These are phyloP conservation scores for Channa argus DNA, from an alignment of 2,113 vertebrate species.

Conservation along the genomic window DNA sequence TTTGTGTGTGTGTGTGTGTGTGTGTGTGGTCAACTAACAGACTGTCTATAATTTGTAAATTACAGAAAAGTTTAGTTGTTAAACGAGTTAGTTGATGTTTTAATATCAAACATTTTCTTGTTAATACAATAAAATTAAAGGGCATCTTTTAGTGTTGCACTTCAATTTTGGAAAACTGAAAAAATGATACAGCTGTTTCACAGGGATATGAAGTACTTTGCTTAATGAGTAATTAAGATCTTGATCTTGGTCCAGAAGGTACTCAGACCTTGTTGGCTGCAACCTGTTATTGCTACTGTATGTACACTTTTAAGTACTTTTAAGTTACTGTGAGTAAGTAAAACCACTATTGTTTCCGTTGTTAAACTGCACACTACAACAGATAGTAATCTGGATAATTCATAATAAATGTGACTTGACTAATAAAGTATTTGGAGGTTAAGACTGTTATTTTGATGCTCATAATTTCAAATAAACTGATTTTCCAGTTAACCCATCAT, in stretches of 20 bases:
- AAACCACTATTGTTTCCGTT: background rate
- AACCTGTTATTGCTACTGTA: background rate
- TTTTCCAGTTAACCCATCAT: slow-evolving; percentile 18
- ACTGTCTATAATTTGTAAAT: too few relatives aligned
- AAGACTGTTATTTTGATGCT: background rate
- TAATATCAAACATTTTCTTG: too few relatives aligned
- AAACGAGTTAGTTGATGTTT: too few relatives aligned
- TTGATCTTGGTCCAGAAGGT: background rate
- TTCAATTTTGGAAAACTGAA: background rate
- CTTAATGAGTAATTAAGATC: background rate
- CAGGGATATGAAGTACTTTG: background rate
- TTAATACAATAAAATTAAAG: too few relatives aligned
- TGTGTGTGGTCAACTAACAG: too few relatives aligned
- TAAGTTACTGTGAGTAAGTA: background rate
- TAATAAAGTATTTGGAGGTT: too few relatives aligned
- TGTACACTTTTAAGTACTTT: slow-evolving; percentile 1
- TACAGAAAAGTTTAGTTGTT: too few relatives aligned
- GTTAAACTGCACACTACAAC: background rate
- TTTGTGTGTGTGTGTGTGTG: too few relatives aligned
- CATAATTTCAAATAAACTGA: background rate
- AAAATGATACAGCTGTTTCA: background rate
- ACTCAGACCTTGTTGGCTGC: background rate
- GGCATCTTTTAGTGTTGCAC: too few relatives aligned
- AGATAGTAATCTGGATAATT: slow-evolving; percentile 1
- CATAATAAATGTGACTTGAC: background rate